A percentile compares a stretch with the other conserved stretches of the same genome.
Conservation (phyloP, 35 echinoderm and acorn worm genomes). For the Patiria miniata region DNA sequence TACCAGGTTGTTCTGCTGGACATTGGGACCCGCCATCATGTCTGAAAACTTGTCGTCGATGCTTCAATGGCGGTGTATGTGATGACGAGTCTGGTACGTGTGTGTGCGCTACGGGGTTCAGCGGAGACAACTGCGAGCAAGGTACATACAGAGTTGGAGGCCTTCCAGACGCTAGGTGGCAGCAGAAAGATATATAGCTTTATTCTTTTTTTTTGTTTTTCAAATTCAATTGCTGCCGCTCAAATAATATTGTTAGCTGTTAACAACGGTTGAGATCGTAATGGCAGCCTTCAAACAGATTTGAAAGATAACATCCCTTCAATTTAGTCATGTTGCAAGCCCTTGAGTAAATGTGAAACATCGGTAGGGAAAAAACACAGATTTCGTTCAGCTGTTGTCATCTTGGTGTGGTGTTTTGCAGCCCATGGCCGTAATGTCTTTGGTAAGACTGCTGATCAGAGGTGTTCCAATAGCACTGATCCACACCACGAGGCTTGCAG, state of each 20-base stretch:
- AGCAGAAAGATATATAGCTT: too few relatives aligned
- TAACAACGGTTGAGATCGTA: too few relatives aligned
- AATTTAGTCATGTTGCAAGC: too few relatives aligned
- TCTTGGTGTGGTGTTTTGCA: too few relatives aligned
- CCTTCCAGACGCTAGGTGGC: neutral
- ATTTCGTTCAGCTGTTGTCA: neutral
- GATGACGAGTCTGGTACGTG: slow-evolving; percentile 53
- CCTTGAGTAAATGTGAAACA: too few relatives aligned
- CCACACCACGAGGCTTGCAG: slow-evolving; percentile 37
- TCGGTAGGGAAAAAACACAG: too few relatives aligned
- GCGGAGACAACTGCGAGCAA: slow-evolving; percentile 58
- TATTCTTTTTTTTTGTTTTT: too few relatives aligned
- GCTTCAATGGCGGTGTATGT: slow-evolving; percentile 81
- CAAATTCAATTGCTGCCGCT: too few relatives aligned
- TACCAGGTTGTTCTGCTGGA: neutral
- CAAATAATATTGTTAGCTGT: too few relatives aligned
- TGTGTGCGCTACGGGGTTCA: slow-evolving; percentile 72
- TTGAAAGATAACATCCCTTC: too few relatives aligned
- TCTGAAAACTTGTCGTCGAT: slow-evolving; percentile 41
- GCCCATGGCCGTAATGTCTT: slow-evolving; percentile 42
- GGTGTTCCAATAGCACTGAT: slow-evolving; percentile 22
- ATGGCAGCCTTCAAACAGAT: too few relatives aligned
- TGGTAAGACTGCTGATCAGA: slow-evolving; percentile 31
- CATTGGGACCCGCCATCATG: slow-evolving; percentile 41
- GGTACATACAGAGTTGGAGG: slow-evolving; percentile 12